Evolutionary conservation across 1,140 invertebrate species (phyloP).

Genomic region (Coelopa frigida): DNA sequence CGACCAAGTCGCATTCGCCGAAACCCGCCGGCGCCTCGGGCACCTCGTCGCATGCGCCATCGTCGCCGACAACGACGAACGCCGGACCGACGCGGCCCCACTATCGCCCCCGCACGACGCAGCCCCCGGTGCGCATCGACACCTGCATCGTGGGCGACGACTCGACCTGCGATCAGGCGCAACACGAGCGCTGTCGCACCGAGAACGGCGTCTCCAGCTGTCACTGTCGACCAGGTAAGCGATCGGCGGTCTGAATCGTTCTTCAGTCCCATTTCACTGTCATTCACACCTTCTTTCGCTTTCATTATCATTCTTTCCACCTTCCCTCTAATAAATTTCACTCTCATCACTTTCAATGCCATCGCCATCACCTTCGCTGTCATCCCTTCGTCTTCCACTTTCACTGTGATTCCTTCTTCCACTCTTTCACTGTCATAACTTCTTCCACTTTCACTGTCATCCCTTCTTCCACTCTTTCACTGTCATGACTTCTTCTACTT

Average conservation of each 20-base stretch:
- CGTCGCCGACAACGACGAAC: constrained; percentile 37
- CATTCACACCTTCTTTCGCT: no score
- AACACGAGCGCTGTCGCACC: constrained; percentile 81
- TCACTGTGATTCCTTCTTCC: no score
- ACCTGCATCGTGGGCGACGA: constrained; percentile 91
- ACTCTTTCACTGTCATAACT: no score
- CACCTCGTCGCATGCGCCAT: constrained; percentile 16
- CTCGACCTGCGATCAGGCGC: constrained; percentile 79
- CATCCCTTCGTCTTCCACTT: no score
- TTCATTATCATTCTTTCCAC: no score
- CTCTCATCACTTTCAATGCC: no score
- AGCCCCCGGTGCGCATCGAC: constrained; percentile 72
- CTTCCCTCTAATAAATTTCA: no score
- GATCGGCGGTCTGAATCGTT: neutral
- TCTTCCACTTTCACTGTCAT: no score
- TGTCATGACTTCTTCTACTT: no score
- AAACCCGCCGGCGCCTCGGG: constrained; percentile 1
- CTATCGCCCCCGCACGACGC: constrained; percentile 52
- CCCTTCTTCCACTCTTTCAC: no score
- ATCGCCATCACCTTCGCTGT: no score
- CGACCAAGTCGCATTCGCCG: constrained; percentile 17
- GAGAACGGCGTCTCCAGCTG: constrained; percentile 87
- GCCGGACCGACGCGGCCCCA: constrained; percentile 45
- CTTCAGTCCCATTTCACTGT: no score
- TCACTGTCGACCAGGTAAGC: constrained; percentile 67